These are phyloP conservation scores for Scaptomyza pallida DNA, from an alignment of 1,140 invertebrate species.

Conservation along the genomic window DNA sequence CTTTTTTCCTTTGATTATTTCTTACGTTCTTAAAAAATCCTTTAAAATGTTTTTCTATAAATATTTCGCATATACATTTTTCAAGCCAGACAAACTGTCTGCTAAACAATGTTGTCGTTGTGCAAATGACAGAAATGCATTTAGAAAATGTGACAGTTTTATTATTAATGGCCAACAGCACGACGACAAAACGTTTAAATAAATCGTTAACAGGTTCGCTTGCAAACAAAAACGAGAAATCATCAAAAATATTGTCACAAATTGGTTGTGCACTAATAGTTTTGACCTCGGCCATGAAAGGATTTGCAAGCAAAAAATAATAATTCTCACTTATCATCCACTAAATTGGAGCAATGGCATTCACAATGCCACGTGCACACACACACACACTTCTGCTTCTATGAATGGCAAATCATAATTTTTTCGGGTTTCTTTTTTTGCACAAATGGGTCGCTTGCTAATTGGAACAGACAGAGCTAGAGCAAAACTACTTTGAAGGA, in stretches of 20 bases:
- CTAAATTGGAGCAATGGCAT: conserved; percentile 39
- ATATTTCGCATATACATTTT: too few species aligned
- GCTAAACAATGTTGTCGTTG: conserved; percentile 2
- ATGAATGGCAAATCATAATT: conserved; percentile 70
- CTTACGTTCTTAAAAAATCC: too few species aligned
- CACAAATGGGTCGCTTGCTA: conserved; percentile 57
- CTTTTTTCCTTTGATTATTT: too few species aligned
- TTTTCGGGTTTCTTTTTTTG: conserved; percentile 26
- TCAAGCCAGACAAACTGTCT: conserved; percentile 37
- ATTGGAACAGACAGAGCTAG: conserved; percentile 65
- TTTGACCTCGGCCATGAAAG: conserved; percentile 80
- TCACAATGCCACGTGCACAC: conserved; percentile 64
- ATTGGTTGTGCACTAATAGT: conserved; percentile 78
- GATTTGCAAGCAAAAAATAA: conserved; percentile 61
- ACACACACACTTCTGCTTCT: conserved; percentile 14
- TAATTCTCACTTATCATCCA: conserved; percentile 19
- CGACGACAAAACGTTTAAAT: conserved; percentile 44
- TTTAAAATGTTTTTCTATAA: too few species aligned
- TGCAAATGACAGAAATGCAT: conserved; percentile 59
- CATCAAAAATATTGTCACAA: conserved; percentile 54
- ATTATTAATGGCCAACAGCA: conserved; percentile 65
- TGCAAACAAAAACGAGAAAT: too few species aligned
- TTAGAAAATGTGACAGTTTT: conserved; percentile 67
- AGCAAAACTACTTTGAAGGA: conserved; percentile 71
- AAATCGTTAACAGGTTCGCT: conserved; percentile 70